phyloP scores from a whole-genome alignment of 1,140 invertebrate genomes.

The Plectrocnemia conspersa region DNA sequence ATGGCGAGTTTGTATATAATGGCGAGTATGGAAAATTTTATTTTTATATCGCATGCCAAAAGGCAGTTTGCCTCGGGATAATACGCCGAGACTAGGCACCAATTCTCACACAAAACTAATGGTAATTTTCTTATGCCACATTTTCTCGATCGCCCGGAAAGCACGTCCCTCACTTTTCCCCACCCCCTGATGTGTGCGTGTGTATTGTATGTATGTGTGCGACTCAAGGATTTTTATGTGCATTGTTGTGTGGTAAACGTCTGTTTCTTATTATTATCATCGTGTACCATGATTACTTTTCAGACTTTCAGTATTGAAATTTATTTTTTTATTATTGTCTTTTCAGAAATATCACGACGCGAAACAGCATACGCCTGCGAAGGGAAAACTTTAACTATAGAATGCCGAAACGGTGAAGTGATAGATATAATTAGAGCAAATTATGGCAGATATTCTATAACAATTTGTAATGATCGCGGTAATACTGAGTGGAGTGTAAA shows the following conservation, averaged over 20 bases:
- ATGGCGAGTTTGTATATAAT: constrained; percentile 14
- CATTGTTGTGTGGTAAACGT: no score
- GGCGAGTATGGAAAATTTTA: constrained; percentile 17
- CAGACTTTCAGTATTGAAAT: neutral
- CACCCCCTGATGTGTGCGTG: neutral
- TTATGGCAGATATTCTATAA: constrained; percentile 93
- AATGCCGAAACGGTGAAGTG: constrained; percentile 79
- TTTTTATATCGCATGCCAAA: constrained; percentile 18
- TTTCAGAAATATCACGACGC: constrained; percentile 53
- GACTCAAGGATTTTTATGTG: no score
- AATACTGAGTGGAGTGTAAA: constrained; percentile 96
- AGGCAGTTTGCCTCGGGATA: constrained; percentile 12
- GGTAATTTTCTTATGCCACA: constrained; percentile 17
- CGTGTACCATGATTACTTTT: neutral
- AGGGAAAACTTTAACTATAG: constrained; percentile 80
- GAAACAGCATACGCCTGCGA: constrained; percentile 92
- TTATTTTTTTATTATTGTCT: constrained; percentile 15
- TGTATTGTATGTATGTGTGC: neutral
- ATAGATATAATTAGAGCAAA: constrained; percentile 92
- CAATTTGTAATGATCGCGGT: constrained; percentile 93
- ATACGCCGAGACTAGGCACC: constrained; percentile 10
- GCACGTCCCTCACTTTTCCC: neutral
- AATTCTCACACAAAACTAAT: constrained; percentile 18
- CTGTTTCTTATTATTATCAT: neutral
- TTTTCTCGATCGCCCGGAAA: neutral